Conservation (phyloP, 2,888 invertebrate genomes). For the Thysanoteuthis rhombus region DNA sequence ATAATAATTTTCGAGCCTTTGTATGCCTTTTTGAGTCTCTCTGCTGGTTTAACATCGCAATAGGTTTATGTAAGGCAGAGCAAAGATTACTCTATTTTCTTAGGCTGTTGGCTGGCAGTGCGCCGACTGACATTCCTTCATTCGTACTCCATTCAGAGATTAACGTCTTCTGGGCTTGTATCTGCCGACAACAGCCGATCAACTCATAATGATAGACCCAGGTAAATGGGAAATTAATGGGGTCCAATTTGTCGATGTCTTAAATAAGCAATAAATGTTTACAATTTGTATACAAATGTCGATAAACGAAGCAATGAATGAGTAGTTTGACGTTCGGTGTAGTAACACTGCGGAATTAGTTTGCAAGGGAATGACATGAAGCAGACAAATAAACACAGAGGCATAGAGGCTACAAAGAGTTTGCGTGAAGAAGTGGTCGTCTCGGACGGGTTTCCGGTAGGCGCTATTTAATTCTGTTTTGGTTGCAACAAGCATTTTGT, state of each 20-base stretch:
- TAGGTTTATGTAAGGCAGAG: neutral
- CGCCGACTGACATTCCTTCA: neutral
- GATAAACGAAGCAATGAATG: neutral
- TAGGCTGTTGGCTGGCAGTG: neutral
- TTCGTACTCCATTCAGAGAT: neutral
- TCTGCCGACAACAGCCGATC: neutral
- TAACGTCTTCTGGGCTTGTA: neutral
- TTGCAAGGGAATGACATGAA: neutral
- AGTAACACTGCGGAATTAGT: neutral
- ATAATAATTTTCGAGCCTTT: no score
- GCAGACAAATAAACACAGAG: neutral
- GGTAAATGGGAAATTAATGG: neutral
- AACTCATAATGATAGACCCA: neutral
- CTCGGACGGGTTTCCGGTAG: neutral
- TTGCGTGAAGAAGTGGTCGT: neutral
- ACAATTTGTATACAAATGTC: neutral
- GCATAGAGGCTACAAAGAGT: neutral
- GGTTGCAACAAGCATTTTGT: neutral
- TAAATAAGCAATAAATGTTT: conserved; percentile 12
- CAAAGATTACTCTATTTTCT: neutral
- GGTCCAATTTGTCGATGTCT: neutral
- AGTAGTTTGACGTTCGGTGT: neutral
- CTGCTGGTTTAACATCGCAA: no score
- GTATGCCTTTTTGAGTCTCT: no score
- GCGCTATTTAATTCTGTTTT: conserved; percentile 12